Conservation (phyloP, 2,888 invertebrate species). For the Conops quadrifasciatus region DNA sequence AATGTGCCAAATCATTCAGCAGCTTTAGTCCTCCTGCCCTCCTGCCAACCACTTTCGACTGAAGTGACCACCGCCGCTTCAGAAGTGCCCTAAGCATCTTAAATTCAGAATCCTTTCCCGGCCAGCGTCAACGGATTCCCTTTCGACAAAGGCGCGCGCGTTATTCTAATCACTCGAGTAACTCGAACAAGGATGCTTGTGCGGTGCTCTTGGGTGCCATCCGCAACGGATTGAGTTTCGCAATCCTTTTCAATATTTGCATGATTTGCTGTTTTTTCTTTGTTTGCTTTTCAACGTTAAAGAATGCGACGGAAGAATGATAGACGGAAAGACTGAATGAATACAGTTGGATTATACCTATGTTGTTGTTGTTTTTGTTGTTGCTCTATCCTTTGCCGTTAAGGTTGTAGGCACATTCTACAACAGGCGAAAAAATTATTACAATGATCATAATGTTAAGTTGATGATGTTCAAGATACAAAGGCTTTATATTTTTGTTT, state of each 20-base stretch:
- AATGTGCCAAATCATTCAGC: constrained; percentile 1
- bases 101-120: neutral
- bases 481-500: constrained; percentile 1
- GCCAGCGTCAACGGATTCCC: constrained; percentile 5
- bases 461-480: neutral
- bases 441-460: neutral
- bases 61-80: too few species aligned
- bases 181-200: neutral
- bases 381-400: too few species aligned
- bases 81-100: too few species aligned
- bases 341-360: too few species aligned
- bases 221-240: constrained; percentile 30
- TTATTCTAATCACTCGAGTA: neutral
- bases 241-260: constrained; percentile 34
- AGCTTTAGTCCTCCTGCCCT: neutral
- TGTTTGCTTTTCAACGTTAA: constrained; percentile 13
- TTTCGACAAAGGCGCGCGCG: neutral
- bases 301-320: neutral
- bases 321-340: neutral
- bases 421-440: neutral
- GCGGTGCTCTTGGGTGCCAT: constrained; percentile 9
- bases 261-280: constrained; percentile 23
- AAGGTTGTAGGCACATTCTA: neutral
- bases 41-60: too few species aligned
- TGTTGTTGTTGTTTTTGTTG: neutral